Conservation (phyloP, 1,140 invertebrate genomes). For the Anthonomus grandis region DNA sequence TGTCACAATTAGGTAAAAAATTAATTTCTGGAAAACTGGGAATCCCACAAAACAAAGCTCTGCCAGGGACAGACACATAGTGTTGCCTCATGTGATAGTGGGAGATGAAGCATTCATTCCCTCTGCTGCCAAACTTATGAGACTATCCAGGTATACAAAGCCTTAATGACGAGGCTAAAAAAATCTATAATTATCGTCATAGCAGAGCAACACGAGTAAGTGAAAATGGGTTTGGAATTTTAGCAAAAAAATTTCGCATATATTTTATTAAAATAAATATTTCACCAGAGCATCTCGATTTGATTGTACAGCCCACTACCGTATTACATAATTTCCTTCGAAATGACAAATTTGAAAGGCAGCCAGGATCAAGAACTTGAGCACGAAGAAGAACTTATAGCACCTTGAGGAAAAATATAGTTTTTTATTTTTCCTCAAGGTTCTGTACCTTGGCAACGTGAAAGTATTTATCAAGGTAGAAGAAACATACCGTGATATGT, state of each 20-base stretch:
- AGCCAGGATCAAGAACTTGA: slow-evolving; percentile 6
- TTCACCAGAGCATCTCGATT: slow-evolving; percentile 15
- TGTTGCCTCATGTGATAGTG: slow-evolving; percentile 33
- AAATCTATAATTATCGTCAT: too few relatives aligned
- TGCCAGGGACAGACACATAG: slow-evolving; percentile 17
- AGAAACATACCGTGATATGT: not conserved
- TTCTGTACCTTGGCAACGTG: not conserved
- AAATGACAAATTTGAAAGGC: slow-evolving; percentile 11
- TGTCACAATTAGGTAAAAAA: too few relatives aligned
- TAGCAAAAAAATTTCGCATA: slow-evolving; percentile 36
- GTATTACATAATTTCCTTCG: slow-evolving; percentile 21
- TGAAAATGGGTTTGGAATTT: slow-evolving; percentile 45
- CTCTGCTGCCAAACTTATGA: slow-evolving; percentile 22
- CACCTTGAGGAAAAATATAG: slow-evolving; percentile 1
- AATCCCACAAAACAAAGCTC: slow-evolving; percentile 10
- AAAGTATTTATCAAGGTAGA: not conserved
- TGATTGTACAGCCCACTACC: slow-evolving; percentile 7
- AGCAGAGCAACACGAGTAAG: too few relatives aligned
- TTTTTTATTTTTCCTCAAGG: slow-evolving; percentile 10
- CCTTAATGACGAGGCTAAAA: slow-evolving; percentile 9
- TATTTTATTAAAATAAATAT: slow-evolving; percentile 30
- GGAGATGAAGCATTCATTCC: slow-evolving; percentile 28
- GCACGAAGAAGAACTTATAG: slow-evolving; percentile 9
- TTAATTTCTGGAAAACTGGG: slow-evolving; percentile 10
- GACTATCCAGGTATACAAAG: slow-evolving; percentile 16